phyloP scores from a whole-genome alignment of 1,140 invertebrate genomes.

The Diuraphis noxia region DNA sequence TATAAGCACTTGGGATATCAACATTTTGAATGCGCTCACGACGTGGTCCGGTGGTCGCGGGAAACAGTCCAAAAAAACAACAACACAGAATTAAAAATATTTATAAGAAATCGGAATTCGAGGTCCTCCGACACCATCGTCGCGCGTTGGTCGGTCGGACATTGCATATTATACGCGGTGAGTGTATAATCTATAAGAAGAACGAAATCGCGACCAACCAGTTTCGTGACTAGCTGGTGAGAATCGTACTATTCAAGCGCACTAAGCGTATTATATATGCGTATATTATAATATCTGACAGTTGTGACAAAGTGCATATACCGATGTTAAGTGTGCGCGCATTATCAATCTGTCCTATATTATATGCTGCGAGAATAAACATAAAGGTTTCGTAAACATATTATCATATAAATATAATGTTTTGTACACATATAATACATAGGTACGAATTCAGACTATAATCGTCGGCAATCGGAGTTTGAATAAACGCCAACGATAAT shows the following conservation, averaged over 20 bases:
- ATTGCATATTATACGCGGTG: background rate
- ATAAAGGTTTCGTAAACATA: background rate
- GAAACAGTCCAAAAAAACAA: background rate
- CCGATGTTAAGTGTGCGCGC: background rate
- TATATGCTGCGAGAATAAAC: background rate
- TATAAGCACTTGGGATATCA: background rate
- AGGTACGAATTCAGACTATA: background rate
- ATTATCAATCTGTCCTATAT: background rate
- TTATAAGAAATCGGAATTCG: conserved; percentile 5
- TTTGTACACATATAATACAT: background rate
- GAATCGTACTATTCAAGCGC: background rate
- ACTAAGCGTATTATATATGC: background rate
- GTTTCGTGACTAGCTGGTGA: conserved; percentile 21
- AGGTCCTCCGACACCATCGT: background rate
- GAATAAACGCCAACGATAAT: background rate
- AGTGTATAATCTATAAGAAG: conserved; percentile 29
- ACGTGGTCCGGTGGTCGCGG: background rate
- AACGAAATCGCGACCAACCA: conserved; percentile 40
- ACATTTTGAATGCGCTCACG: background rate
- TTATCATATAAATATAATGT: background rate
- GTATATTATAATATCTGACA: background rate
- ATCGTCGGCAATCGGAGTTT: background rate
- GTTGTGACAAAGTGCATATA: conserved; percentile 27
- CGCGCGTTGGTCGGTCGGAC: background rate
- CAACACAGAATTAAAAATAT: background rate